phyloP scores from a whole-genome alignment of 1,140 invertebrate species.

The Dendroctonus valens region DNA sequence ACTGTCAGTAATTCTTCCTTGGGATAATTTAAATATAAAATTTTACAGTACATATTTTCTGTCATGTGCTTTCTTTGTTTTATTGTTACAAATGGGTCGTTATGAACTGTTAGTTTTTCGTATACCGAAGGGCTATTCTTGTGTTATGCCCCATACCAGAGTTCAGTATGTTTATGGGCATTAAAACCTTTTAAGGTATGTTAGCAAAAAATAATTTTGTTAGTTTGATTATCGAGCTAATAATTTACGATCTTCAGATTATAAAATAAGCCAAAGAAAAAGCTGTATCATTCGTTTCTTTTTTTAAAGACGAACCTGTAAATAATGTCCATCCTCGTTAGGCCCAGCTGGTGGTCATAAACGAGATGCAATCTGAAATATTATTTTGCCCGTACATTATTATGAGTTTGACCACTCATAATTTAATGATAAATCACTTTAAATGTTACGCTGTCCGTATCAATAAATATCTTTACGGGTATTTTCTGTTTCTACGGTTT shows the following conservation, averaged over 20 bases:
- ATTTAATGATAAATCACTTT: constrained; percentile 28
- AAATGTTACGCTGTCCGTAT: constrained; percentile 20
- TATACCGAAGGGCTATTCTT: too few species aligned
- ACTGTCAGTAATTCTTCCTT: constrained; percentile 22
- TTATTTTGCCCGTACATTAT: constrained; percentile 25
- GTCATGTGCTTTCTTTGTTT: constrained; percentile 25
- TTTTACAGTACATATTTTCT: constrained; percentile 43
- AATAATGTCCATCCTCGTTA: constrained; percentile 20
- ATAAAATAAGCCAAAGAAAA: too few species aligned
- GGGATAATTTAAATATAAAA: constrained; percentile 36
- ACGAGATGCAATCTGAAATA: constrained; percentile 26
- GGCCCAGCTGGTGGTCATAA: constrained; percentile 18
- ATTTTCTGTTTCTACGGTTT: constrained; percentile 1
- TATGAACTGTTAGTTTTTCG: too few species aligned
- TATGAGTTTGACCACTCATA: constrained; percentile 16
- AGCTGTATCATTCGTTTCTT: not conserved
- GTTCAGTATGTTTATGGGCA: too few species aligned
- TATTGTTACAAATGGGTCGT: too few species aligned
- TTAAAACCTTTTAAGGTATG: too few species aligned
- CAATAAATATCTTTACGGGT: constrained; percentile 14
- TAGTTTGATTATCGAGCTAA: too few species aligned
- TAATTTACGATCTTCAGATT: too few species aligned
- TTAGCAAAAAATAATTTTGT: too few species aligned
- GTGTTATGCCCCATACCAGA: too few species aligned
- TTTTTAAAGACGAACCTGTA: not conserved